Conservation (phyloP, 2,888 invertebrate species). For the Agrypnus murinus region DNA sequence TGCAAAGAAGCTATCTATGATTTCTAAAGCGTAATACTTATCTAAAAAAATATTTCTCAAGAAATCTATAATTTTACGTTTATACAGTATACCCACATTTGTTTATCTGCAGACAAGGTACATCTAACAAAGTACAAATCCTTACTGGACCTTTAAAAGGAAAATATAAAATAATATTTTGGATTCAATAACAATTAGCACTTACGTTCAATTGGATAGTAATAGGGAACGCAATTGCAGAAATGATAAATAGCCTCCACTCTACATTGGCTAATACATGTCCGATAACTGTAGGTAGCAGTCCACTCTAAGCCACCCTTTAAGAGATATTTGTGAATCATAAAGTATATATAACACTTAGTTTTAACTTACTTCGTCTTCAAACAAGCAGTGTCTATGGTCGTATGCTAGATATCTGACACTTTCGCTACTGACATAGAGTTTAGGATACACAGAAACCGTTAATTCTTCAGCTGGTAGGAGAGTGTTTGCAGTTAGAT, state of each 20-base stretch:
- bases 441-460: conserved; percentile 70
- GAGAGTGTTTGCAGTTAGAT: conserved; percentile 67
- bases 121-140: conserved; percentile 47
- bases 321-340: background rate
- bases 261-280: conserved; percentile 73
- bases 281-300: conserved; percentile 72
- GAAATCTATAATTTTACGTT: no score
- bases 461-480: conserved; percentile 70
- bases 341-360: no score
- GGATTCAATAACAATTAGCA: no score
- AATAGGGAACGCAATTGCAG: conserved; percentile 74
- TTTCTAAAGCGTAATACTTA: conserved; percentile 1
- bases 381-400: conserved; percentile 72
- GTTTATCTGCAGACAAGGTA: conserved; percentile 42
- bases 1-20: background rate
- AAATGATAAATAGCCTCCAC: conserved; percentile 67
- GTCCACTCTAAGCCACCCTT: conserved; percentile 65
- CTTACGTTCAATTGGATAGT: conserved; percentile 70
- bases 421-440: conserved; percentile 69
- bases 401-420: conserved; percentile 62
- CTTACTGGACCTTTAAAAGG: conserved; percentile 6
- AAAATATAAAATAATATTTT: no score
- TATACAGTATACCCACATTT: conserved; percentile 25
- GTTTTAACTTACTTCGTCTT: conserved; percentile 69
- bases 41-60: conserved; percentile 17